phyloP scores from a whole-genome alignment of 1,140 invertebrate species.

The Lordiphosa stackelbergi region DNA sequence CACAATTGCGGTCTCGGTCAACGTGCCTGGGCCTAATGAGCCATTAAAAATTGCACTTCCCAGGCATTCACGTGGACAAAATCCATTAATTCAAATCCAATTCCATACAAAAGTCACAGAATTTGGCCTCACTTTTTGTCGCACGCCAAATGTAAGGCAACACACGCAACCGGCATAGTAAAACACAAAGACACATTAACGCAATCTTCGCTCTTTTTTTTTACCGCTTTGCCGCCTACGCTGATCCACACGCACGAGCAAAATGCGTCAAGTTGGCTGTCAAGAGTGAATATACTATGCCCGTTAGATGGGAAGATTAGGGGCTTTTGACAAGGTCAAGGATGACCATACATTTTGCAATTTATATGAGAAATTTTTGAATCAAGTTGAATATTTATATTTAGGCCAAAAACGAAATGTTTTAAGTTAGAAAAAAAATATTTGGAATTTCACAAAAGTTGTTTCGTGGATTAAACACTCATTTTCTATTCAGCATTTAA shows the following conservation, averaged over 20 bases:
- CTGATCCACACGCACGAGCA: slow-evolving; percentile 42
- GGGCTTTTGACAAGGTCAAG: slow-evolving; percentile 54
- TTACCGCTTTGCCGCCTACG: slow-evolving; percentile 33
- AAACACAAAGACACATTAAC: slow-evolving; percentile 60
- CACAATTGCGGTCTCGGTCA: slow-evolving; percentile 61
- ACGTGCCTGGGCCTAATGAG: slow-evolving; percentile 38
- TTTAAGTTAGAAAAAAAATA: too few species aligned
- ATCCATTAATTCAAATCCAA: slow-evolving; percentile 62
- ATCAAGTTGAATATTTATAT: not conserved
- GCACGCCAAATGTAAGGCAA: slow-evolving; percentile 37
- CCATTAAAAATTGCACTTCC: slow-evolving; percentile 49
- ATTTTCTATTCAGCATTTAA: too few species aligned
- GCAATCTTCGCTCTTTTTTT: slow-evolving; percentile 29
- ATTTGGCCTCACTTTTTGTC: slow-evolving; percentile 39
- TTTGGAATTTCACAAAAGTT: too few species aligned
- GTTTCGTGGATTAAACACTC: too few species aligned
- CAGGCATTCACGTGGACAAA: slow-evolving; percentile 28
- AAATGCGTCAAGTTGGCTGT: slow-evolving; percentile 19
- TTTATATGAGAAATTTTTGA: not conserved
- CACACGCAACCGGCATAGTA: slow-evolving; percentile 33
- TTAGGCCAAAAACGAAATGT: too few species aligned
- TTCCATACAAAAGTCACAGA: slow-evolving; percentile 22
- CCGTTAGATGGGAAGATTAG: slow-evolving; percentile 51
- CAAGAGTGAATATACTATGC: slow-evolving; percentile 10
- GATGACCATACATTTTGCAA: slow-evolving; percentile 16